Conservation (phyloP, 2,113 vertebrate genomes). For the Microcebus ravelobensis region DNA sequence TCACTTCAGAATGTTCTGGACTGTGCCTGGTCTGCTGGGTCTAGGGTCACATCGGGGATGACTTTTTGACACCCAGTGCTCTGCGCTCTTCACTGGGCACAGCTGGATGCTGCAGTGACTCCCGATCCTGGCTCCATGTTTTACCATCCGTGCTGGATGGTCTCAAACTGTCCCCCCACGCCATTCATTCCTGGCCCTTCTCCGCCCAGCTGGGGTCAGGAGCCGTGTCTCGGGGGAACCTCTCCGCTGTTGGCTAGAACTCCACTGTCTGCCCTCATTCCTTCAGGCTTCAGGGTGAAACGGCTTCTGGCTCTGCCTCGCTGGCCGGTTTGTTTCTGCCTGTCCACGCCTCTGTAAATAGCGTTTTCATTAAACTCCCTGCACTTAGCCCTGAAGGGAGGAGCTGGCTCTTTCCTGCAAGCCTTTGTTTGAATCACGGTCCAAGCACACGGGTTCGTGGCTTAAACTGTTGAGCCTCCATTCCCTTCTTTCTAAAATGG, state of each 20-base stretch:
- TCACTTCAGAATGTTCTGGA: not conserved
- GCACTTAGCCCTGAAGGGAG: too few species aligned
- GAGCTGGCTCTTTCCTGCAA: not conserved
- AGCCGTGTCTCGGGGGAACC: not conserved
- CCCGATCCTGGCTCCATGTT: not conserved
- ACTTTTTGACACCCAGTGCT: not conserved
- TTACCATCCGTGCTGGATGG: not conserved
- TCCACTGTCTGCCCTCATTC: too few species aligned
- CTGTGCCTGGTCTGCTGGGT: too few species aligned
- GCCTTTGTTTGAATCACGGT: not conserved
- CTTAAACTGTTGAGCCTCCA: too few species aligned
- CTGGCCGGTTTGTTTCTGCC: not conserved
- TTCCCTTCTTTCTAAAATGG: not conserved
- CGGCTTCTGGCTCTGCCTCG: not conserved
- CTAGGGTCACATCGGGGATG: not conserved
- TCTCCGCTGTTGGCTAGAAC: not conserved
- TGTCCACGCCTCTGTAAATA: not conserved
- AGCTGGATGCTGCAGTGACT: not conserved
- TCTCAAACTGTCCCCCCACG: not conserved
- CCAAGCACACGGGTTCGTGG: not conserved
- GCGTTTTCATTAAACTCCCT: not conserved
- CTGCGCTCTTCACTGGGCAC: not conserved
- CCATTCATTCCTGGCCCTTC: rapidly evolving
- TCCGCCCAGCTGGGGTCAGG: not conserved
- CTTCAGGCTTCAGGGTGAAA: not conserved